A percentile compares a stretch with the other conserved stretches of the same genome.
phyloP scores from a whole-genome alignment of 2,113 vertebrate species.

The Eurystomus gularis region DNA sequence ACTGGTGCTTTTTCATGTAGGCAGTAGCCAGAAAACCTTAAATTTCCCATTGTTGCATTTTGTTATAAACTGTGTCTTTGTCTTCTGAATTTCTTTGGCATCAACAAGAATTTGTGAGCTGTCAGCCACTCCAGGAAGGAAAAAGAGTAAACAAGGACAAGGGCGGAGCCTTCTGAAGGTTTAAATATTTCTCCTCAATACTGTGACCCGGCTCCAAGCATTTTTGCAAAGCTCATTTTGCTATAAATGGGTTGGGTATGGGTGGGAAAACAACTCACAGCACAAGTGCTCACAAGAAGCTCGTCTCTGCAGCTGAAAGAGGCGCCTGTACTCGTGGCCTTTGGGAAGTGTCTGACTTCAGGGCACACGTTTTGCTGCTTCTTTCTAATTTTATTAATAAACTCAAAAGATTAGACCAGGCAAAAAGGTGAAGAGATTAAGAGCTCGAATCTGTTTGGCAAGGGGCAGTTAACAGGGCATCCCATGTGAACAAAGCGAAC shows the following conservation, averaged over 20 bases:
- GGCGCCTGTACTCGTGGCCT: not conserved
- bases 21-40: not conserved
- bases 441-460: not conserved
- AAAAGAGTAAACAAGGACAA: slow-evolving; percentile 44
- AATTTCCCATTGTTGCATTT: not conserved
- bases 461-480: not conserved
- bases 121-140: slow-evolving; percentile 25
- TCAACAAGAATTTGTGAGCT: slow-evolving; percentile 38
- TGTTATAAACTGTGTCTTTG: not conserved
- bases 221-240: slow-evolving; percentile 27
- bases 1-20: not conserved
- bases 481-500: not conserved
- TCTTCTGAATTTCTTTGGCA: not conserved
- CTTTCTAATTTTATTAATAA: not conserved
- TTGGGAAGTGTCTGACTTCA: not conserved
- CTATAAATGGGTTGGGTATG: slow-evolving; percentile 13
- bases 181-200: slow-evolving; percentile 21
- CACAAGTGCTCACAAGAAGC: not conserved
- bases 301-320: not conserved
- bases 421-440: not conserved
- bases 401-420: not conserved
- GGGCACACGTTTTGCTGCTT: not conserved
- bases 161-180: slow-evolving; percentile 39
- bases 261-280: not conserved
- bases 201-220: not conserved